Conservation (phyloP, 2,113 vertebrate genomes). For the Ophiodon elongatus region DNA sequence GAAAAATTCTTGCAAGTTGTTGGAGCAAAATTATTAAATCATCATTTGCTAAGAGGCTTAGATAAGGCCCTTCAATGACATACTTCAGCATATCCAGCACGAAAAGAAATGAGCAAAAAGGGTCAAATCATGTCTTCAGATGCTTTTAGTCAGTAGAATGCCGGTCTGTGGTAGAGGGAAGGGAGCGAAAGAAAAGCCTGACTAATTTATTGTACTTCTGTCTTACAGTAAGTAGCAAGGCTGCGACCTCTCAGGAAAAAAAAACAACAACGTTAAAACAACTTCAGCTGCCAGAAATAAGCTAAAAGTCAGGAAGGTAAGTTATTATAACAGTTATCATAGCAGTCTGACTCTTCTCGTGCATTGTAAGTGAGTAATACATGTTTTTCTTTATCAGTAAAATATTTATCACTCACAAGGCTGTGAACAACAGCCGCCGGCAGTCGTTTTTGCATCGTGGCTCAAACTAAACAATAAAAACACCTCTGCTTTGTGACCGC, state of each 20-base stretch:
- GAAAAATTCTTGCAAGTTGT: not conserved
- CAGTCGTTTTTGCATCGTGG: slow-evolving; percentile 46
- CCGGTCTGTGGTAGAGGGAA: not conserved
- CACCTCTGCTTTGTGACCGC: slow-evolving; percentile 16
- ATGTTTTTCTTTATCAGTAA: slow-evolving; percentile 2
- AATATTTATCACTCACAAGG: slow-evolving; percentile 31
- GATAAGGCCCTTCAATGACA: not conserved
- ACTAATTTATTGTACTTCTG: not conserved
- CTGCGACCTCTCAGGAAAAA: not conserved
- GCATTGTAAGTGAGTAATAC: slow-evolving; percentile 2
- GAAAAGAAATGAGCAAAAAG: not conserved
- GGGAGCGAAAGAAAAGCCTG: not conserved
- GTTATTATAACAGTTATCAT: not conserved
- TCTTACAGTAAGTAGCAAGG: not conserved
- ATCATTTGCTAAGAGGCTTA: not conserved
- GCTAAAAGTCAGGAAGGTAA: not conserved
- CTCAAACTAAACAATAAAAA: slow-evolving; percentile 23
- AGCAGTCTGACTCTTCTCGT: not conserved
- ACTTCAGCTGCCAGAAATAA: not conserved
- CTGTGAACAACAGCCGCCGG: slow-evolving; percentile 27
- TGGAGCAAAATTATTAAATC: not conserved
- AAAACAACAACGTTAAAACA: not conserved
- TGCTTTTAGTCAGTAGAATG: not conserved
- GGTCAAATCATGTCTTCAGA: not conserved
- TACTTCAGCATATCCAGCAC: not conserved